A percentile compares a stretch with the other conserved stretches of the same genome.
These are phyloP conservation scores for Hyles euphorbiae DNA, from an alignment of 1,140 invertebrate species.

Conservation along the genomic window DNA sequence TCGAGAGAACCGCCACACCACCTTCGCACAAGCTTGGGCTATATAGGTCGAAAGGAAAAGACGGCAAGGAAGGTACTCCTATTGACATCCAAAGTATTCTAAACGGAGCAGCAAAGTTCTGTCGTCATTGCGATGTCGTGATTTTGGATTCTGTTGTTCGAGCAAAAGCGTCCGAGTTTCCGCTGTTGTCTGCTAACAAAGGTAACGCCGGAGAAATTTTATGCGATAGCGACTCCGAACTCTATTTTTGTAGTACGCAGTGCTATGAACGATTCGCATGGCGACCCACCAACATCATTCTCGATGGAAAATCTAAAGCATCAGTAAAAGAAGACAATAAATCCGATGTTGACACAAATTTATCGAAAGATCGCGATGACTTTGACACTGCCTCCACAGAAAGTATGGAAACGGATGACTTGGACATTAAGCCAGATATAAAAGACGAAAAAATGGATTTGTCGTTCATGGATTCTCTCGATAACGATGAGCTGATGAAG, in stretches of 20 bases:
- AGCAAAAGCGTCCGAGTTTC: conserved; percentile 89
- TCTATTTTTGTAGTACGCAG: conserved; percentile 89
- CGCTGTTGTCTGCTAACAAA: conserved; percentile 81
- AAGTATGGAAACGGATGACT: conserved; percentile 72
- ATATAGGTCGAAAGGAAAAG: conserved; percentile 87
- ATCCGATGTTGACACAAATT: conserved; percentile 60
- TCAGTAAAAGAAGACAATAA: conserved; percentile 58
- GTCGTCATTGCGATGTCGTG: conserved; percentile 92
- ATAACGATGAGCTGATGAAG: conserved; percentile 72
- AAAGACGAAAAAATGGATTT: conserved; percentile 74
- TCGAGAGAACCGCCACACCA: conserved; percentile 86
- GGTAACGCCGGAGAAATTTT: conserved; percentile 79
- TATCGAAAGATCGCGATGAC: conserved; percentile 66
- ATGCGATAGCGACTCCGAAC: conserved; percentile 78
- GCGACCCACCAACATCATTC: conserved; percentile 72
- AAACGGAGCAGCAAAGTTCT: conserved; percentile 92
- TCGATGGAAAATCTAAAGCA: conserved; percentile 64
- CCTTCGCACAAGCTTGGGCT: conserved; percentile 87
- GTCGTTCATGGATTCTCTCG: conserved; percentile 68
- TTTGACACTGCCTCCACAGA: conserved; percentile 67
- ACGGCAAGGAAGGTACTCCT: conserved; percentile 88
- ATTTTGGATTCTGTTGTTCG: conserved; percentile 88
- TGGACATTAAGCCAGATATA: conserved; percentile 71
- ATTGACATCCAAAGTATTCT: conserved; percentile 93
- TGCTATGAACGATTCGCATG: conserved; percentile 87